These are phyloP conservation scores for Lycodopsis pacificus DNA, from an alignment of 2,797 vertebrate genomes.

Conservation along the genomic window DNA sequence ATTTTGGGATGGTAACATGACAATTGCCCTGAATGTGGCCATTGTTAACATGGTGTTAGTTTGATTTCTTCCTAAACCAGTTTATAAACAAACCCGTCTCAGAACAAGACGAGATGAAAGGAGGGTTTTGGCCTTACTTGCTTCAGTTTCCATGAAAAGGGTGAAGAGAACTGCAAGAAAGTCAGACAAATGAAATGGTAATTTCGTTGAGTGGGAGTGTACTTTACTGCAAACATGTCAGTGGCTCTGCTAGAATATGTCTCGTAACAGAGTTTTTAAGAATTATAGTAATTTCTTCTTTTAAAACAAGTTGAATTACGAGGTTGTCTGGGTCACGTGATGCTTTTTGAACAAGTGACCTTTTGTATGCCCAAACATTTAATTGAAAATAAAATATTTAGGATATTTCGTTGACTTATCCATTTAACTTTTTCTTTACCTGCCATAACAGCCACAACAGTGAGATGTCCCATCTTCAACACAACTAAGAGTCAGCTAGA, in stretches of 20 bases:
- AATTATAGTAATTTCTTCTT: neutral
- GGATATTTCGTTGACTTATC: neutral
- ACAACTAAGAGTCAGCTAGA: slow-evolving; percentile 46
- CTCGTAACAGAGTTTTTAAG: neutral
- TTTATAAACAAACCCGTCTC: slow-evolving; percentile 29
- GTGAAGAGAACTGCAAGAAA: slow-evolving; percentile 69
- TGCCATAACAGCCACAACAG: slow-evolving; percentile 64
- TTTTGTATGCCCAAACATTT: neutral
- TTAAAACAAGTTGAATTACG: neutral
- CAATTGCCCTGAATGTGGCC: neutral
- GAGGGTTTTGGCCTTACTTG: slow-evolving; percentile 71
- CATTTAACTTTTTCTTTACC: slow-evolving; percentile 57
- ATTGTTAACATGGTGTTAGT: neutral
- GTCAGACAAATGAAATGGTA: slow-evolving; percentile 19
- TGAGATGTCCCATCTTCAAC: slow-evolving; percentile 72
- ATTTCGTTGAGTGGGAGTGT: neutral
- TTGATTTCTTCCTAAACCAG: slow-evolving; percentile 26
- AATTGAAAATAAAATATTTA: neutral
- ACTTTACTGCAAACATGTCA: neutral
- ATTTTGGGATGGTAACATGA: neutral
- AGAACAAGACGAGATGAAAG: neutral
- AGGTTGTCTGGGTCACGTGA: neutral
- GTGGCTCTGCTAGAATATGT: neutral
- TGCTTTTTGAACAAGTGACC: neutral
- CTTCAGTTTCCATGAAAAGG: slow-evolving; percentile 77